Conservation (phyloP, 2,113 vertebrate genomes). For the Scatophagus argus region DNA sequence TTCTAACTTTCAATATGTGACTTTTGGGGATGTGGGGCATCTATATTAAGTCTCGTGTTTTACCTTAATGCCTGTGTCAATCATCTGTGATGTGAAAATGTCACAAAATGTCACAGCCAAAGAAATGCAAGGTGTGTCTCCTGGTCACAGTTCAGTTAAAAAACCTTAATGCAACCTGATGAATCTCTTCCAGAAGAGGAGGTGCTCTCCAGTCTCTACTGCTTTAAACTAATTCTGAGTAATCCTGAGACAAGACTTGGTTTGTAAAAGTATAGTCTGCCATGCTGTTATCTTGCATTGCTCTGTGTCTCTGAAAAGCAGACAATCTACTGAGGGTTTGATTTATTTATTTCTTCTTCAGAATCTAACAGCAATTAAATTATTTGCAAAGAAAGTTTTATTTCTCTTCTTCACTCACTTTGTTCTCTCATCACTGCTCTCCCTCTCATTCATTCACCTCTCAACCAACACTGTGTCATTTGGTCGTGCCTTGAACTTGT, state of each 20-base stretch:
- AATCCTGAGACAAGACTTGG: not conserved
- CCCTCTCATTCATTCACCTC: not conserved
- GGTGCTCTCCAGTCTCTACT: no score
- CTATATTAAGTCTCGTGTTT: not conserved
- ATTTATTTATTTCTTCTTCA: not conserved
- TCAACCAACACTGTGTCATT: no score
- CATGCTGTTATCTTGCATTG: not conserved
- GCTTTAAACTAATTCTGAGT: no score
- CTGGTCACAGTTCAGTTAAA: not conserved
- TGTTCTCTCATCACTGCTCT: no score
- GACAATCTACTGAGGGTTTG: not conserved
- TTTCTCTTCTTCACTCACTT: not conserved
- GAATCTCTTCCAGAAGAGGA: not conserved
- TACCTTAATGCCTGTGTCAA: not conserved
- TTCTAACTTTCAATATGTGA: not conserved
- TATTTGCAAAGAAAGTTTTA: not conserved
- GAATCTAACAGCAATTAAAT: not conserved
- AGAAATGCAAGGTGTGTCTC: not conserved
- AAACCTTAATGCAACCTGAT: not conserved
- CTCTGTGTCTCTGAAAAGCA: not conserved
- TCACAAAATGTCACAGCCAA: not conserved
- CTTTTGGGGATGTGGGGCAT: not conserved
- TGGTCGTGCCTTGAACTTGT: no score
- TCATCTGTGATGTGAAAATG: not conserved
- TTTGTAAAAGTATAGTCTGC: no score